These are phyloP conservation scores for Salpingus planirostris DNA, from an alignment of 2,888 invertebrate genomes.

Conservation along the genomic window DNA sequence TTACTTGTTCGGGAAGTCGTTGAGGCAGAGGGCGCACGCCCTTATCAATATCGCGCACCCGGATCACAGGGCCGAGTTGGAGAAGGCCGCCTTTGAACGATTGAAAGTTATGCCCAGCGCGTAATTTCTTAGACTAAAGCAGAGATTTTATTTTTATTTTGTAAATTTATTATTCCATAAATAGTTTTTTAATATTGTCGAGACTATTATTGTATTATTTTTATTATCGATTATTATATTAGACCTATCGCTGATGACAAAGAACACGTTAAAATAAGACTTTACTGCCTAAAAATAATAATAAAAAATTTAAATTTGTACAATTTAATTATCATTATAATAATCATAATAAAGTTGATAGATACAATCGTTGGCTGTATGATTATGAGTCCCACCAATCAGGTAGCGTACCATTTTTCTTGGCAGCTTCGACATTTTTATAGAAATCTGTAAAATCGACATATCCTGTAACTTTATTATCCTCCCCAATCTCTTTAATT, in stretches of 20 bases:
- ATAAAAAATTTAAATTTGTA: not conserved
- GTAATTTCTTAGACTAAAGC: conserved; percentile 1
- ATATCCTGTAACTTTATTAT: conserved; percentile 67
- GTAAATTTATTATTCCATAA: no score
- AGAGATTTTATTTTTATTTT: conserved; percentile 1
- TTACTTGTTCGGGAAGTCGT: conserved; percentile 77
- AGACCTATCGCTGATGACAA: no score
- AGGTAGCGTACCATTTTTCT: conserved; percentile 57
- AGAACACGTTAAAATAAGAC: no score
- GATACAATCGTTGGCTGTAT: no score
- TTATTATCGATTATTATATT: no score
- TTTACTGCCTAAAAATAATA: no score
- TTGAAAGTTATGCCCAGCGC: conserved; percentile 64
- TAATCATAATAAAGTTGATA: conserved; percentile 5
- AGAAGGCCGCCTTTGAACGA: conserved; percentile 81
- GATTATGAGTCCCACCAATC: conserved; percentile 48
- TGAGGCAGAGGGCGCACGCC: conserved; percentile 82
- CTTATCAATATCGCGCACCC: conserved; percentile 87
- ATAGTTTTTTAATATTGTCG: no score
- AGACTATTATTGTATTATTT: no score
- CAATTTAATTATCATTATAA: not conserved
- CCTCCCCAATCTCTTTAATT: conserved; percentile 46
- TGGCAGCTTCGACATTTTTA: conserved; percentile 59
- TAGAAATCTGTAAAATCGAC: conserved; percentile 80
- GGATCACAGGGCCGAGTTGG: conserved; percentile 70